phyloP scores from a whole-genome alignment of 2,113 vertebrate genomes.

The Apaloderma vittatum region DNA sequence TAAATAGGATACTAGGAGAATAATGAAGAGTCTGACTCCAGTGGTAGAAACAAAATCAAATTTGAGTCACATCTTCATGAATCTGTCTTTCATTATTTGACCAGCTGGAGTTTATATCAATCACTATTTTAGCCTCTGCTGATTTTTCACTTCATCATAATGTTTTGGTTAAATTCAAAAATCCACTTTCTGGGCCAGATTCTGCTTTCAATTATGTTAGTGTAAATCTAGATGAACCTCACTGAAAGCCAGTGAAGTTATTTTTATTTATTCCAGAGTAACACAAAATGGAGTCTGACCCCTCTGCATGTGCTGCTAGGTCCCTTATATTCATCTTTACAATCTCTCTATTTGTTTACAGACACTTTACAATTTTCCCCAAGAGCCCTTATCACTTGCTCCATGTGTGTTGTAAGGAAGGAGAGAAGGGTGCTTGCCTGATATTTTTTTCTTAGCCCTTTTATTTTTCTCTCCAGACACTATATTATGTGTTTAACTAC shows the following conservation, averaged over 20 bases:
- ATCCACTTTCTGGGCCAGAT: constrained; percentile 63
- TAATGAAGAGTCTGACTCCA: constrained; percentile 7
- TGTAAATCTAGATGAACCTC: constrained; percentile 60
- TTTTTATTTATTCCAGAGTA: constrained; percentile 64
- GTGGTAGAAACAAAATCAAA: constrained; percentile 41
- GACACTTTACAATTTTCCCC: not conserved
- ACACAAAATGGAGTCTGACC: constrained; percentile 33
- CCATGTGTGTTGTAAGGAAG: constrained; percentile 16
- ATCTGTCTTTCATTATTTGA: constrained; percentile 72
- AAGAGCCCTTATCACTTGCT: constrained; percentile 17
- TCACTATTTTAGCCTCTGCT: constrained; percentile 67
- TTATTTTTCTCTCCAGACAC: constrained; percentile 64
- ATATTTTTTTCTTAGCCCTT: constrained; percentile 43
- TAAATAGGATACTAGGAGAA: not conserved
- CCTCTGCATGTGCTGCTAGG: not conserved
- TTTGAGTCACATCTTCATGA: constrained; percentile 58
- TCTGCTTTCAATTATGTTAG: constrained; percentile 67
- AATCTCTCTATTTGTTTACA: constrained; percentile 59
- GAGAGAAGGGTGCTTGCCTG: constrained; percentile 33
- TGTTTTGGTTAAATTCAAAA: constrained; percentile 75
- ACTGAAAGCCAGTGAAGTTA: constrained; percentile 41
- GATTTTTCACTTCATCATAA: constrained; percentile 71
- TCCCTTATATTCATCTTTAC: constrained; percentile 25
- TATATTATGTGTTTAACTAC: constrained; percentile 72
- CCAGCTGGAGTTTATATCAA: constrained; percentile 73